A percentile compares a stretch with the other conserved stretches of the same genome.
phyloP scores from a whole-genome alignment of 2,888 invertebrate species.

The Troides aeacus region DNA sequence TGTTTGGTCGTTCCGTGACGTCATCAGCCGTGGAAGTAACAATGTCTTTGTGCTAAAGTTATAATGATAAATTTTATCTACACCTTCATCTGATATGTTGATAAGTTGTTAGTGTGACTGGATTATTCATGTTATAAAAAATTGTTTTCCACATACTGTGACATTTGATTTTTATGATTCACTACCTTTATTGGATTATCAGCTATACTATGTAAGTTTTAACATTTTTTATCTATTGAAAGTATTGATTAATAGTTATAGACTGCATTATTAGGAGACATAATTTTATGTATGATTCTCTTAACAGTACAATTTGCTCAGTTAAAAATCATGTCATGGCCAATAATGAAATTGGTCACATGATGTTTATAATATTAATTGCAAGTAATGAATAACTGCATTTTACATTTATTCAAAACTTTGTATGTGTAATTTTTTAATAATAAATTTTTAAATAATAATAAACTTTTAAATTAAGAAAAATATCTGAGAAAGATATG shows the following conservation, averaged over 20 bases:
- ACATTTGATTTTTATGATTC: not conserved
- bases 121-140: slow-evolving; percentile 34
- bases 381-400: too few species aligned
- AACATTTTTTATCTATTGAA: not conserved
- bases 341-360: not conserved
- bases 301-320: too few species aligned
- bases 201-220: slow-evolving; percentile 12
- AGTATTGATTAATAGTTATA: not conserved
- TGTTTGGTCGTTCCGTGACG: slow-evolving; percentile 66
- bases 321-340: slow-evolving; percentile 11
- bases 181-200: not conserved
- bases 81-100: slow-evolving; percentile 51
- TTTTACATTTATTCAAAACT: too few species aligned
- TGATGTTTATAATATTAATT: too few species aligned
- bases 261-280: too few species aligned
- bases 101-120: slow-evolving; percentile 39
- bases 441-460: too few species aligned
- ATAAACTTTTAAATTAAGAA: too few species aligned
- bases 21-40: slow-evolving; percentile 57
- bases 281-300: too few species aligned
- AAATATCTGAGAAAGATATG: too few species aligned
- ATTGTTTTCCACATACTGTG: not conserved
- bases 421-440: too few species aligned
- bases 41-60: slow-evolving; percentile 61
- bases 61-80: slow-evolving; percentile 69